Conservation (phyloP, 2,113 vertebrate species). For the Menidia beryllina region DNA sequence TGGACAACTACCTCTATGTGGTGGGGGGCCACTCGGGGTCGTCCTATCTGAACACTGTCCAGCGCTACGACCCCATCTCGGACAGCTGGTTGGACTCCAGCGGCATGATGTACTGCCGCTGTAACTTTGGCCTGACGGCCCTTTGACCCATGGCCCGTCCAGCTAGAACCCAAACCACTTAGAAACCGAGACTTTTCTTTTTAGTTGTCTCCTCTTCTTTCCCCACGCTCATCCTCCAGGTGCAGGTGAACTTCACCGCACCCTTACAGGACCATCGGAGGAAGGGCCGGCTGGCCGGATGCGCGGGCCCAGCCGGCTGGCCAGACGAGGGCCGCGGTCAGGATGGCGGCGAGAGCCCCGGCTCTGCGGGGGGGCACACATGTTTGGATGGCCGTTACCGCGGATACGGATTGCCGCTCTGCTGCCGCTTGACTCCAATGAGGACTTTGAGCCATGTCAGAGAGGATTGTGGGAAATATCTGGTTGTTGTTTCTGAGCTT, state of each 20-base stretch:
- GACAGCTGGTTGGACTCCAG: conserved; percentile 96
- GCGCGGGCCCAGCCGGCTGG: conserved; percentile 48
- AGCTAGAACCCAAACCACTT: conserved; percentile 60
- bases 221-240: conserved; percentile 60
- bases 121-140: conserved; percentile 96
- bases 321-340: conserved; percentile 51
- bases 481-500: conserved; percentile 43
- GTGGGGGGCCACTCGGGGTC: conserved; percentile 98
- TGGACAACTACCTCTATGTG: conserved; percentile 97
- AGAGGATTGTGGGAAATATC: conserved; percentile 63
- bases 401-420: conserved; percentile 39
- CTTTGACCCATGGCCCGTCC: conserved; percentile 86
- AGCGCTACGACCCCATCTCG: conserved; percentile 94
- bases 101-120: conserved; percentile 96
- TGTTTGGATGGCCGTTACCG: conserved; percentile 20
- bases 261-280: conserved; percentile 34
- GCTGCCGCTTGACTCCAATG: conserved; percentile 67
- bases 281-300: conserved; percentile 45
- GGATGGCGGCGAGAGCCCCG: conserved; percentile 27
- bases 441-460: conserved; percentile 71
- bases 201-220: conserved; percentile 55
- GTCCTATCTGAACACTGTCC: conserved; percentile 96
- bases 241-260: conserved; percentile 54
- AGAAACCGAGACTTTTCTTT: conserved; percentile 62
- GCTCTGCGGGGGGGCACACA: conserved; percentile 1